Conservation (phyloP, 2,113 vertebrate genomes). For the Ciconia boyciana region DNA sequence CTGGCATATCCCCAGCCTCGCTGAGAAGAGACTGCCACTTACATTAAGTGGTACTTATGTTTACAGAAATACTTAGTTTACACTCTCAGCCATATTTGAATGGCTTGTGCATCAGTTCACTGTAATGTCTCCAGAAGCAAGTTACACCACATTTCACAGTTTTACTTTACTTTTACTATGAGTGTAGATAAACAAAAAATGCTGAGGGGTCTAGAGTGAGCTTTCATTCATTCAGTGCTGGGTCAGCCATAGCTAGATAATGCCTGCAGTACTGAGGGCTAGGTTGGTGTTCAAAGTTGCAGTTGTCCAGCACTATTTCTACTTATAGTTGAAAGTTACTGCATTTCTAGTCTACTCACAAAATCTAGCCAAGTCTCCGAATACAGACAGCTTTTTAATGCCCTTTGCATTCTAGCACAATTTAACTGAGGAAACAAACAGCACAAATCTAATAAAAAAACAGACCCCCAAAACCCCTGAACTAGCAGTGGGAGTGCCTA, state of each 20-base stretch:
- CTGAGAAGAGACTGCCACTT: not conserved
- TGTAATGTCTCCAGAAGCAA: not conserved
- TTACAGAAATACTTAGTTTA: not conserved
- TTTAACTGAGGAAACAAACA: not conserved
- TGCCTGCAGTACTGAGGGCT: not conserved
- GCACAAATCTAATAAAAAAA: not conserved
- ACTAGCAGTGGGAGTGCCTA: not conserved
- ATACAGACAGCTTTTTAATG: not conserved
- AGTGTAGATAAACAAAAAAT: not conserved
- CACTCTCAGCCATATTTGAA: not conserved
- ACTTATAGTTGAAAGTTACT: not conserved
- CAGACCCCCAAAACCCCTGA: not conserved
- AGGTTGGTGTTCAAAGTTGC: not conserved
- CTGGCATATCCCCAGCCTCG: not conserved
- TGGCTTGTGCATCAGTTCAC: not conserved
- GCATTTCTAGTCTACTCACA: not conserved
- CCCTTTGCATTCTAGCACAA: not conserved
- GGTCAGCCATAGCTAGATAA: not conserved
- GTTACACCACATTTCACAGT: not conserved
- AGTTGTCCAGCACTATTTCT: not conserved
- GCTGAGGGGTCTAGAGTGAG: not conserved
- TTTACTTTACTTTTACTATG: not conserved
- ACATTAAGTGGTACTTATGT: not conserved
- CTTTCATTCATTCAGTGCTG: not conserved
- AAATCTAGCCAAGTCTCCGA: not conserved